Evolutionary conservation across 2,113 vertebrate species (phyloP).

Genomic region (Urocynchramus pylzowi): DNA sequence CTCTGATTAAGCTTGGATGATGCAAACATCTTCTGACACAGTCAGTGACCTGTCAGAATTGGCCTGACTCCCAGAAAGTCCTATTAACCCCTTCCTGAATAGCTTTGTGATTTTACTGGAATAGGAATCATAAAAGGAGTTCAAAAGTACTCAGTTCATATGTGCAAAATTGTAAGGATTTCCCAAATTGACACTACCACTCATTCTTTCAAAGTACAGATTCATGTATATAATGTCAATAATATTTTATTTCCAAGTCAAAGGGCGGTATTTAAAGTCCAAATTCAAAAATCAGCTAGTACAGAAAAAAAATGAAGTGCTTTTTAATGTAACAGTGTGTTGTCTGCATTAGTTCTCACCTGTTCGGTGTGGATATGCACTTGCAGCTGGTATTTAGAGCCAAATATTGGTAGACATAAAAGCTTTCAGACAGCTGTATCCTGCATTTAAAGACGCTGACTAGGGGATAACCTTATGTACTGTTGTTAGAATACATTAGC

Average conservation of each 20-base stretch:
- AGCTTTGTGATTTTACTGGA: neutral
- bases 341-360: neutral
- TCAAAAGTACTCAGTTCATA: neutral
- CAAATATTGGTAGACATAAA: neutral
- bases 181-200: neutral
- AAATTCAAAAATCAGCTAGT: neutral
- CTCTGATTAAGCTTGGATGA: neutral
- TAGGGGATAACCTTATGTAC: neutral
- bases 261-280: neutral
- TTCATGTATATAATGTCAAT: neutral
- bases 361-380: neutral
- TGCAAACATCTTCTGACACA: neutral
- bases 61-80: neutral
- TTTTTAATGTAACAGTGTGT: neutral
- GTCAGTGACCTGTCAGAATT: neutral
- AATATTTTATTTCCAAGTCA: neutral
- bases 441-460: neutral
- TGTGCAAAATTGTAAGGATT: neutral
- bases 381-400: neutral
- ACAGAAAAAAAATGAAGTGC: neutral
- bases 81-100: neutral
- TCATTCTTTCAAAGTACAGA: neutral
- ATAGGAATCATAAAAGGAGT: neutral
- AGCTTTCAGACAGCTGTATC: neutral
- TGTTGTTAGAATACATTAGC: neutral